Percentiles rank a stretch among this genome's conserved stretches.
Evolutionary conservation across 2,797 vertebrate species (phyloP).

Genomic region (Argyrosomus regius): DNA sequence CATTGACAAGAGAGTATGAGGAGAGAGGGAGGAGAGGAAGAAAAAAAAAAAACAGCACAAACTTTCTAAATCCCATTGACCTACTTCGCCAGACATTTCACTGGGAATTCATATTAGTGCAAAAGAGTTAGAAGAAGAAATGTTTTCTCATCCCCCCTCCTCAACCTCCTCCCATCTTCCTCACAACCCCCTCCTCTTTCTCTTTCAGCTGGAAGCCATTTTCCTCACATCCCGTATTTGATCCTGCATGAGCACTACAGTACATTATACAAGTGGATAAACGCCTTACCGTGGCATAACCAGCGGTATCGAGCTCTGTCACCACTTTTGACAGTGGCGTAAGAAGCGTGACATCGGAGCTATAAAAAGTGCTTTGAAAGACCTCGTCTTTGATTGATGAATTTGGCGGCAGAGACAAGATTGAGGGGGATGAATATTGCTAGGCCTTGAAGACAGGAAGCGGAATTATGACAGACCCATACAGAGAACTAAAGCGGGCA

Average conservation of each 20-base stretch:
- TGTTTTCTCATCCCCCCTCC: constrained; percentile 63
- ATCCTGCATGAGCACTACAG: constrained; percentile 69
- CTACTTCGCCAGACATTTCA: constrained; percentile 85
- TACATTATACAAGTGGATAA: constrained; percentile 80
- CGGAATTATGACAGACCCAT: constrained; percentile 73
- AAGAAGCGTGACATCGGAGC: constrained; percentile 81
- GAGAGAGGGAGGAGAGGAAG: constrained; percentile 8
- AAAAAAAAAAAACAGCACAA: constrained; percentile 69
- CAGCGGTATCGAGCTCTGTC: constrained; percentile 65
- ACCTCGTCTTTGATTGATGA: constrained; percentile 76
- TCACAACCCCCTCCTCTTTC: constrained; percentile 42
- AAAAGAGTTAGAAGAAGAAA: constrained; percentile 79
- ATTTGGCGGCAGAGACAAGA: constrained; percentile 65
- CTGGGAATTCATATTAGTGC: constrained; percentile 83
- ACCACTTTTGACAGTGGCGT: constrained; percentile 76
- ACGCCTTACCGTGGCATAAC: constrained; percentile 71
- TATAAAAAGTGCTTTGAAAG: constrained; percentile 72
- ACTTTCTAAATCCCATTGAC: constrained; percentile 86
- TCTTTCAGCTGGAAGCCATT: constrained; percentile 80
- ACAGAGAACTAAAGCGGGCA: constrained; percentile 64
- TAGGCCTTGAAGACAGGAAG: constrained; percentile 77
- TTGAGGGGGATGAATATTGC: constrained; percentile 64
- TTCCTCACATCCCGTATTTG: constrained; percentile 71
- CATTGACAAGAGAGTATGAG: constrained; percentile 77
- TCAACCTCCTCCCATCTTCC: constrained; percentile 34